These are phyloP conservation scores for Brenthis daphne DNA, from an alignment of 2,888 invertebrate genomes.

Conservation along the genomic window DNA sequence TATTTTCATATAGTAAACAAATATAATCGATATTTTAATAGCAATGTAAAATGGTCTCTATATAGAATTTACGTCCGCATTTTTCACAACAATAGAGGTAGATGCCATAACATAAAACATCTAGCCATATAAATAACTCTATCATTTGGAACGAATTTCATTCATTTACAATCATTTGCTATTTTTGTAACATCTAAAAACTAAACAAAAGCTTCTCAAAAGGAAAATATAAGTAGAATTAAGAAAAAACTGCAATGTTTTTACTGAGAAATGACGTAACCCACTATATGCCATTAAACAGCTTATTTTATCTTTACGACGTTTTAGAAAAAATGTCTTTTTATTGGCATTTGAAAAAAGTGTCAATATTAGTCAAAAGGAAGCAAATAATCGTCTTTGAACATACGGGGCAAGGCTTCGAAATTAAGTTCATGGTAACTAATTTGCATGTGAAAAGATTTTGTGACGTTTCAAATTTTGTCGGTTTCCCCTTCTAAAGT, in stretches of 20 bases:
- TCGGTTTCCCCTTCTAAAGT: constrained; percentile 23
- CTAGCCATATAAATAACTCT: constrained; percentile 16
- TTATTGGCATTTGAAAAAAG: constrained; percentile 34
- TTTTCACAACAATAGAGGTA: constrained; percentile 16
- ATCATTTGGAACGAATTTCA: constrained; percentile 17
- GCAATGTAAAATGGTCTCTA: background rate
- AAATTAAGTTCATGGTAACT: constrained; percentile 70
- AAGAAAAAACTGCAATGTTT: constrained; percentile 13
- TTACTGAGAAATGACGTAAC: constrained; percentile 11
- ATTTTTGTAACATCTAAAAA: constrained; percentile 9
- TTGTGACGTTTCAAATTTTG: constrained; percentile 59
- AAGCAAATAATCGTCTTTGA: constrained; percentile 61
- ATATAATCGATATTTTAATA: constrained; percentile 9
- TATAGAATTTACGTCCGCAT: constrained; percentile 28
- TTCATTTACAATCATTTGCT: constrained; percentile 12
- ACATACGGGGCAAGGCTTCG: constrained; percentile 57
- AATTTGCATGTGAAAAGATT: constrained; percentile 76
- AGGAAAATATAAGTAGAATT: constrained; percentile 7
- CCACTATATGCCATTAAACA: constrained; percentile 19
- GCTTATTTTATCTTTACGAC: constrained; percentile 11
- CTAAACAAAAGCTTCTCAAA: constrained; percentile 21
- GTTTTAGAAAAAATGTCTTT: constrained; percentile 14
- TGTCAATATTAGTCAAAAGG: constrained; percentile 43
- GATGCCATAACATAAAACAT: constrained; percentile 21
- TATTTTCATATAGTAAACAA: constrained; percentile 1